Evolutionary conservation across 2,888 invertebrate species (phyloP).

Genomic region (Andrena trimmerana): DNA sequence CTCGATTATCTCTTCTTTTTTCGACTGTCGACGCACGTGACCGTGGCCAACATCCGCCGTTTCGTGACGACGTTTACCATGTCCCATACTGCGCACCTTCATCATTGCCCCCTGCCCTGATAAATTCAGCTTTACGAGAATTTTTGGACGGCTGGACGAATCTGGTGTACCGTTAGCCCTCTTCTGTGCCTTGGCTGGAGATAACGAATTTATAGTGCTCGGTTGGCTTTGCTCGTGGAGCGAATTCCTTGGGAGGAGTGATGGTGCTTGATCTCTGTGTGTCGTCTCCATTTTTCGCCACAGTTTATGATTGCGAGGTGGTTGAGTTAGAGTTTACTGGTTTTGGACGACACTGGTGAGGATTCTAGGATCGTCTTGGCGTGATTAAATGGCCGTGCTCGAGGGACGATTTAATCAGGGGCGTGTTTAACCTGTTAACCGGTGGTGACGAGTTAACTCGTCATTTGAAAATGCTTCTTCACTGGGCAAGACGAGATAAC

Average conservation of each 20-base stretch:
- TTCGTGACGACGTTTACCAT: not conserved
- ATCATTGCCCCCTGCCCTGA: not conserved
- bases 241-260: not conserved
- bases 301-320: conserved; percentile 25
- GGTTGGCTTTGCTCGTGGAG: not conserved
- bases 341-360: not conserved
- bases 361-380: not conserved
- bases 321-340: too few species aligned
- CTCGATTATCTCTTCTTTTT: conserved; percentile 41
- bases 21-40: conserved; percentile 31
- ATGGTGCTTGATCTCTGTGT: conserved; percentile 12
- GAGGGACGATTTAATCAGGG: too few species aligned
- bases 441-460: too few species aligned
- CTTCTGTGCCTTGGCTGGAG: conserved; percentile 5
- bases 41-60: conserved; percentile 43
- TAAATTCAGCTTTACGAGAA: not conserved
- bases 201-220: conserved; percentile 44
- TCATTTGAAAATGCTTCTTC: too few species aligned
- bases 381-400: conserved; percentile 3
- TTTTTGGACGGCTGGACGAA: not conserved
- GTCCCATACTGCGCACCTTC: not conserved
- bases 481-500: too few species aligned
- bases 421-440: conserved; percentile 6
- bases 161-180: conserved; percentile 37
- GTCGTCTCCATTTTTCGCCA: conserved; percentile 18